phyloP scores from a whole-genome alignment of 2,888 invertebrate species.

The Alviniconcha strummeri region DNA sequence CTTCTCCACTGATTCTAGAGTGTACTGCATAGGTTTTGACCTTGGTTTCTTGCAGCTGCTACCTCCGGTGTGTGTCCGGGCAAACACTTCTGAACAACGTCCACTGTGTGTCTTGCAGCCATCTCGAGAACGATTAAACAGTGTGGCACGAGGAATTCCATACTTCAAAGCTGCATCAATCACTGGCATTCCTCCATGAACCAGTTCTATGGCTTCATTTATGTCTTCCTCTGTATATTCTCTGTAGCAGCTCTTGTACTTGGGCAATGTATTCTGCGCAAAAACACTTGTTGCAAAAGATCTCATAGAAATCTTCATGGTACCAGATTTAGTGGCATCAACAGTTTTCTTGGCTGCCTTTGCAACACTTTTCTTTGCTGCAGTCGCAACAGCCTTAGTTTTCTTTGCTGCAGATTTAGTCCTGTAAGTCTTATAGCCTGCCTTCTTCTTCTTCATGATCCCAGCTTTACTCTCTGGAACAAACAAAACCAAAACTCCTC shows the following conservation, averaged over 20 bases:
- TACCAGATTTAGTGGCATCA: too few species aligned
- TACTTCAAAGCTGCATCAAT: constrained; percentile 28
- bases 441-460: too few species aligned
- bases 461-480: not conserved
- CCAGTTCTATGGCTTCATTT: constrained; percentile 27
- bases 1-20: not conserved
- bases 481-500: not conserved
- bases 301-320: too few species aligned
- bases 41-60: not conserved
- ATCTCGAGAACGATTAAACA: constrained; percentile 17
- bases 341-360: too few species aligned
- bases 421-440: too few species aligned
- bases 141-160: constrained; percentile 31
- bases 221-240: constrained; percentile 20
- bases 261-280: not conserved
- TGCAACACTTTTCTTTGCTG: too few species aligned
- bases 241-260: not conserved
- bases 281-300: too few species aligned
- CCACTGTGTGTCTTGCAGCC: constrained; percentile 31
- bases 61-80: not conserved
- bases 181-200: constrained; percentile 26
- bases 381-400: too few species aligned
- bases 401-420: too few species aligned
- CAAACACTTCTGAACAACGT: constrained; percentile 30
- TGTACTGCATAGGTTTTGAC: constrained; percentile 5